Percentiles rank a stretch among this genome's conserved stretches.
Conservation (phyloP, 2,888 invertebrate genomes). For the Eledona agricola region DNA sequence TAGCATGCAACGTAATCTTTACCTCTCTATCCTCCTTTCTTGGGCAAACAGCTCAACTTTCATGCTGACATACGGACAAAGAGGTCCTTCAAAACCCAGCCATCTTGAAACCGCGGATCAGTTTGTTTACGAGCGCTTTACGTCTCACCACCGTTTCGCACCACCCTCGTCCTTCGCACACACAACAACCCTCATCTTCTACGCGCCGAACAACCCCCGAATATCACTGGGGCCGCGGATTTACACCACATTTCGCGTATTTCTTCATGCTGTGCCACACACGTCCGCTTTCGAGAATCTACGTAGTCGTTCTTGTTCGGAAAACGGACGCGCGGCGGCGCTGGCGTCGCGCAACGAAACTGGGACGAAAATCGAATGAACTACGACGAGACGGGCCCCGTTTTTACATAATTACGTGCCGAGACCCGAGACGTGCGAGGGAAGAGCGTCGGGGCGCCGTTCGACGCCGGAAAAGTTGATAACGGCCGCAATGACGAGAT, state of each 20-base stretch:
- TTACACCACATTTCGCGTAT: conserved; percentile 57
- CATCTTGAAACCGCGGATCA: conserved; percentile 66
- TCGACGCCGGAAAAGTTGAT: too few relatives aligned
- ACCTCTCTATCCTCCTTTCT: conserved; percentile 72
- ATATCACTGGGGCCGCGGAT: conserved; percentile 49
- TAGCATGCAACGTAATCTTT: conserved; percentile 23
- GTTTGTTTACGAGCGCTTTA: conserved; percentile 53
- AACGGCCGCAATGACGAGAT: too few relatives aligned
- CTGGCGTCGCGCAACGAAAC: conserved; percentile 40
- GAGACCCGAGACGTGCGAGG: too few relatives aligned
- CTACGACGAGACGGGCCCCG: too few relatives aligned
- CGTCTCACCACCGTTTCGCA: conserved; percentile 35
- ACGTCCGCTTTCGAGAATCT: conserved; percentile 57
- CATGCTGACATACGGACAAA: conserved; percentile 76
- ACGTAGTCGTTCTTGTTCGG: conserved; percentile 50
- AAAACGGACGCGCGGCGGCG: conserved; percentile 42
- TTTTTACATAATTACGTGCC: too few relatives aligned
- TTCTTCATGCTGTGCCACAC: conserved; percentile 57
- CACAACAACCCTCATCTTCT: conserved; percentile 42
- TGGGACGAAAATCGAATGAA: conserved; percentile 46
- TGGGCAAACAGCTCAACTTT: conserved; percentile 72
- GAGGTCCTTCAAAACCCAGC: conserved; percentile 77
- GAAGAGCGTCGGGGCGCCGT: too few relatives aligned
- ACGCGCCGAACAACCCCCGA: conserved; percentile 46
- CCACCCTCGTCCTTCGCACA: conserved; percentile 28